Conservation (phyloP, 2,888 invertebrate species). For the Catonia carolina region DNA sequence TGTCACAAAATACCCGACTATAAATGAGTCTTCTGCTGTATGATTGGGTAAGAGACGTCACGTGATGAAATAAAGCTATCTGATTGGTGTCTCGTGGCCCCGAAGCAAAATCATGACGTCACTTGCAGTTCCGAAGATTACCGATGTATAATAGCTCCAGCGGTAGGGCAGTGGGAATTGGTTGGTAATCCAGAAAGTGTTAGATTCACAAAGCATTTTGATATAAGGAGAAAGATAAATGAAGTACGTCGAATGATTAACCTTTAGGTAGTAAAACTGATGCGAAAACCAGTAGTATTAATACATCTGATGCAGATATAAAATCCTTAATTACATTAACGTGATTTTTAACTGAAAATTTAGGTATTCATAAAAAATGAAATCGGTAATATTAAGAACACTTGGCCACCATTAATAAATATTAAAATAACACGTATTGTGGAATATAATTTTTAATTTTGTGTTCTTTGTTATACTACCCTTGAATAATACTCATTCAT, state of each 20-base stretch:
- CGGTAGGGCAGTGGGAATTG: constrained; percentile 22
- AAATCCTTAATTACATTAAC: no score
- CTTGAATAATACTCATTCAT: no score
- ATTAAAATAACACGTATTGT: no score
- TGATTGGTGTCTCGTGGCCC: constrained; percentile 42
- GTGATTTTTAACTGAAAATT: no score
- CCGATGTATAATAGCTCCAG: constrained; percentile 30
- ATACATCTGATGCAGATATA: no score
- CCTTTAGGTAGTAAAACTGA: no score
- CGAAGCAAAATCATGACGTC: constrained; percentile 32
- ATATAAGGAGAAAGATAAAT: constrained; percentile 7
- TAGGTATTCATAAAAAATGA: no score
- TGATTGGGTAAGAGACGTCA: constrained; percentile 45
- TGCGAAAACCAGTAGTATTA: no score
- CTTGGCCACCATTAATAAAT: no score
- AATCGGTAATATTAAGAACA: no score
- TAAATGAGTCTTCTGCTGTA: constrained; percentile 41
- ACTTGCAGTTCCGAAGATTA: constrained; percentile 25
- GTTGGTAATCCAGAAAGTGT: constrained; percentile 19
- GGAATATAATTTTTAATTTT: no score
- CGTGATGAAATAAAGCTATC: constrained; percentile 42
- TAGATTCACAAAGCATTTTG: constrained; percentile 12
- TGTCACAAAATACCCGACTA: constrained; percentile 70
- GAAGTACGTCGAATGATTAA: background rate
- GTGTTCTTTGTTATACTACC: no score